Base-by-base conservation (phyloP, 1,140 invertebrate species). In the Zaprionus camerounensis region DNA sequence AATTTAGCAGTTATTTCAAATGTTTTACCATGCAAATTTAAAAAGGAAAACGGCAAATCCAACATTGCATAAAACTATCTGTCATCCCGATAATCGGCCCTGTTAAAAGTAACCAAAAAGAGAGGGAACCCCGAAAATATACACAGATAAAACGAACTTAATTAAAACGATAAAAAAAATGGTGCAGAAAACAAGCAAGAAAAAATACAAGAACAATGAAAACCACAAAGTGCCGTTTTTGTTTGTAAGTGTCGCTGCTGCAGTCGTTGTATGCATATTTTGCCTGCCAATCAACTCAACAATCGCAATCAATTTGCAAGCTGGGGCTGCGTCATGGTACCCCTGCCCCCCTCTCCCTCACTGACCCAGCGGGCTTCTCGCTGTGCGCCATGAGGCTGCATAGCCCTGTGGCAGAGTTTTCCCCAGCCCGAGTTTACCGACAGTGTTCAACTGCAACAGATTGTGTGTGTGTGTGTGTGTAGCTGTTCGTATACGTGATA, bases 221-320 rank as follows among this genome's bases (percentile, higher is more conserved):
- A 85, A 90, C 84, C 84, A 85, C 84, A 88, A 90, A 88, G 73
- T 76, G 71, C 15, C 51, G 85, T 72, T 84, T 90, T 90, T 85
- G 74, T 88, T 81, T 81, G 81, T 57, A 61, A 77, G 84, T 83
- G 83, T 80, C 83, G 80, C 83, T 80, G 41, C 41, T 80, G 73
- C 83, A 87, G 83, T 80, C 81, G 69, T 65, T 73, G 56, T 71
- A 46, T 64, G 56, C 59, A 69, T 81, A 87, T 76, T 88, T 82
- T 82, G 82, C 79, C 81, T 91, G 85, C 85, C 85, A 90, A 90
- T 90, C 85, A 90, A 90, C 85, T 90, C 85, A 90, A 90, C 85
- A 90, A 90, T 90, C 86, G 85, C 85, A 90, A 90, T 90, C 85
- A 90, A 90, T 90, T 90, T 90, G 66, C 79, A 64, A 79, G 71